A percentile compares a stretch with the other conserved stretches of the same genome.
Evolutionary conservation across 2,113 vertebrate species (phyloP).

Genomic region (Coptodon bakossiorum): DNA sequence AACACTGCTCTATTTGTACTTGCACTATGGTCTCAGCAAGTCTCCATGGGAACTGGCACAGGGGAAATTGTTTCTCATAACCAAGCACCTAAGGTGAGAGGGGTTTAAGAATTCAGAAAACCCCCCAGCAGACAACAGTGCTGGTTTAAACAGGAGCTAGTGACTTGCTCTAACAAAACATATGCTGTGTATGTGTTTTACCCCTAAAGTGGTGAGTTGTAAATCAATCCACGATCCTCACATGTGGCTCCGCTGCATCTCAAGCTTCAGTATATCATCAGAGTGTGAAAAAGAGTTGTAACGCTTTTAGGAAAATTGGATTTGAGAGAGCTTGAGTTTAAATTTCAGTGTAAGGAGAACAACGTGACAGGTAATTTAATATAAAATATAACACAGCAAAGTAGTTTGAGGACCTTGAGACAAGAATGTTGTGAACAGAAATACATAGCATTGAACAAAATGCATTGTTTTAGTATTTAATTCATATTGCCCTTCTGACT

Average conservation of each 20-base stretch:
- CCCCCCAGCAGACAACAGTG: background rate
- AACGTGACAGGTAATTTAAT: background rate
- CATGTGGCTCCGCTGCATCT: conserved; percentile 16
- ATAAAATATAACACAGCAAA: background rate
- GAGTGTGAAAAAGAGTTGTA: conserved; percentile 36
- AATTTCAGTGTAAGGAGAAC: conserved; percentile 21
- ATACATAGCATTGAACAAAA: background rate
- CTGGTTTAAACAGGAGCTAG: background rate
- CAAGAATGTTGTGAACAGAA: background rate
- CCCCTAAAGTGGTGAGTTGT: conserved; percentile 8
- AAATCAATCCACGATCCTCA: conserved; percentile 35
- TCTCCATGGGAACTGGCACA: conserved; percentile 60
- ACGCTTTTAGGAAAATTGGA: conserved; percentile 29
- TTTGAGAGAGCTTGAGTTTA: conserved; percentile 36
- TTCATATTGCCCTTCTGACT: background rate
- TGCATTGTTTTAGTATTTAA: background rate
- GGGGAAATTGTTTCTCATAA: conserved; percentile 47
- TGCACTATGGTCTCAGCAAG: conserved; percentile 13
- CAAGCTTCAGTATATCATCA: background rate
- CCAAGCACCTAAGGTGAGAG: conserved; percentile 23
- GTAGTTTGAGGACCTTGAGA: background rate
- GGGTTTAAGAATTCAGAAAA: conserved; percentile 10
- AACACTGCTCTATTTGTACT: background rate
- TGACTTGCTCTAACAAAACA: conserved; percentile 5
- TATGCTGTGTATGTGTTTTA: background rate